Percentiles rank a stretch among this genome's conserved stretches.
Conservation (phyloP, 1,140 invertebrate genomes). For the Cephus cinctus region DNA sequence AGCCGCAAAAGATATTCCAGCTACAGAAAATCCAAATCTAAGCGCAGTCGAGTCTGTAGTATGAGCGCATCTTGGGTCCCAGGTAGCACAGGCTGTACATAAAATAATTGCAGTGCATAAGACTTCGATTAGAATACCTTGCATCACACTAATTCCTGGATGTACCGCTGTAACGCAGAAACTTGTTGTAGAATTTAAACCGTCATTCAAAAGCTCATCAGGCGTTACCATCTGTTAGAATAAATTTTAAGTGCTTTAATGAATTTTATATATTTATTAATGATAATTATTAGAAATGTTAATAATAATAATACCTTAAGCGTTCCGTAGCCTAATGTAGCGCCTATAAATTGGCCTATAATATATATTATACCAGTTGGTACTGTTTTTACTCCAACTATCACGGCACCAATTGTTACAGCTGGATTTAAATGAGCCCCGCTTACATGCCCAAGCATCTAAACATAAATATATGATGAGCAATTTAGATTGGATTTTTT, state of each 20-base stretch:
- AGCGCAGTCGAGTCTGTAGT: conserved; percentile 61
- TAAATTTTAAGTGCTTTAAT: too few relatives aligned
- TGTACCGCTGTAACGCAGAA: conserved; percentile 64
- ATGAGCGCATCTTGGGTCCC: conserved; percentile 62
- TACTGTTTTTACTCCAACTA: conserved; percentile 64
- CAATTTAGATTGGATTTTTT: not conserved
- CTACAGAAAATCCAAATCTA: conserved; percentile 65
- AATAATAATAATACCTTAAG: conserved; percentile 52
- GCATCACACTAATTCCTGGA: conserved; percentile 42
- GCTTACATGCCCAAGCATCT: conserved; percentile 70
- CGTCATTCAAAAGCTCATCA: conserved; percentile 33
- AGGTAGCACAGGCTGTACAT: conserved; percentile 64
- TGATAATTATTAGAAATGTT: not conserved
- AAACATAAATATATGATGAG: conserved; percentile 19
- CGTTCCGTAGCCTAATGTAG: conserved; percentile 65
- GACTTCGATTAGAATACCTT: conserved; percentile 62
- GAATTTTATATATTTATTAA: conserved; percentile 13
- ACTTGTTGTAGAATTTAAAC: conserved; percentile 29
- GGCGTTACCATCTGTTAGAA: conserved; percentile 58
- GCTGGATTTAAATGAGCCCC: conserved; percentile 77
- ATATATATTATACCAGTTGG: conserved; percentile 69
- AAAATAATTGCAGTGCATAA: conserved; percentile 61
- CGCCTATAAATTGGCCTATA: conserved; percentile 71
- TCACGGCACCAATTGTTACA: conserved; percentile 70
- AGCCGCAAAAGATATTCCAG: conserved; percentile 62